Base-by-base conservation (phyloP, 2,797 vertebrate genomes). In the Gymnothorax javanicus region DNA sequence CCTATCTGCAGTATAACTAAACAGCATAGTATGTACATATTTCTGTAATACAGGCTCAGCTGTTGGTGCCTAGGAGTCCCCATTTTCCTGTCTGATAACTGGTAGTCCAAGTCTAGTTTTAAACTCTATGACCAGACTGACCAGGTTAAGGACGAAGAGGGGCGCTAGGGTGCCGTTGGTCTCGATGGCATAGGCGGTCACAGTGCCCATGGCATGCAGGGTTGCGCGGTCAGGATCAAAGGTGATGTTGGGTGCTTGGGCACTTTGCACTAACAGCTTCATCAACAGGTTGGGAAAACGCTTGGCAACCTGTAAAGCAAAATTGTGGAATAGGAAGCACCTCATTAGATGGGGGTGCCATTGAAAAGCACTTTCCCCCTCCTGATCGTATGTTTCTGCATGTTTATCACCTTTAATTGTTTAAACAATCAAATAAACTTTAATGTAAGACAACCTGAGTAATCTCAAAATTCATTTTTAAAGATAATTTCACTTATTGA, bases 111-210 rank as follows among this genome's bases (percentile, higher is more conserved):
- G 5, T 67, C 4, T 11, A 2, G 4, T 23, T 64, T 23, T 23
- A 23, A 23, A 5, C 20, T 23, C 20, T 67, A 67, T 67, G 62
- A n/a, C 4, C 27, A n/a, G 0, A 92, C 94, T 59, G 87, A 96
- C 96, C 94, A 96, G 1, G 87, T 94, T 94, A 0, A 96, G 92
- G 71, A 95, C 87, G 75, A 96, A 96, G 57, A 96, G 93, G 7
- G 94, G 94, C 23, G 93, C 84, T 0, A 96, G 95, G 0, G 94
- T 94, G 84, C 56, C 6, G 64, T 96, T 95, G 86, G 91, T 88
- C 86, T 94, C 94, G 88, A 96, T 94, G 23, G 94, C 95, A 13
- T 92, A 96, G 56, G 94, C 95, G 0, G 94, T 94, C 86, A 95
- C 86, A 0, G 91, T 90, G 87, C 87, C 25, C 0, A 4, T 82